Evolutionary conservation across 2,888 invertebrate species (phyloP).

Genomic region (Drosophila anceps): DNA sequence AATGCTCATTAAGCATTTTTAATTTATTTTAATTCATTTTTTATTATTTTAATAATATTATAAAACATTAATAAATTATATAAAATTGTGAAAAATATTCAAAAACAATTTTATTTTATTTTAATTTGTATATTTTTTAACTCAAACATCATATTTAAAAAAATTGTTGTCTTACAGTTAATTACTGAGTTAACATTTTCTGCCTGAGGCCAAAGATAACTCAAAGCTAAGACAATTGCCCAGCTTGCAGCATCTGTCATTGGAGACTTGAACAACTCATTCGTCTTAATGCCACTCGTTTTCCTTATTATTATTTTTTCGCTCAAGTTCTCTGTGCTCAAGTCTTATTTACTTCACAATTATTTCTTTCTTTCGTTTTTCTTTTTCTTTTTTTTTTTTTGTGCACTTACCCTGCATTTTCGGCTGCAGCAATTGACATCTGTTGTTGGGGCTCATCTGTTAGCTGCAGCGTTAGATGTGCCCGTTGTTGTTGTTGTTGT

Average conservation of each 20-base stretch:
- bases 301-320: neutral
- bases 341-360: constrained; percentile 1
- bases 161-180: too few species aligned
- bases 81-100: too few species aligned
- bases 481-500: constrained; percentile 81
- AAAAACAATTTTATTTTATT: too few species aligned
- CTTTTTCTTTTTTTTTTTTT: neutral
- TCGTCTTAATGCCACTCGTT: constrained; percentile 2
- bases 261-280: neutral
- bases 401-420: constrained; percentile 86
- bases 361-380: too few species aligned
- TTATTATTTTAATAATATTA: too few species aligned
- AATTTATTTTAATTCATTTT: too few species aligned
- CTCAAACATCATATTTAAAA: too few species aligned
- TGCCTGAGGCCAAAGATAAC: too few species aligned
- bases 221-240: neutral
- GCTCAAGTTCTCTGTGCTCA: constrained; percentile 9
- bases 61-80: too few species aligned
- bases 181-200: neutral
- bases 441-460: constrained; percentile 85
- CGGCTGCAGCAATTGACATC: constrained; percentile 86
- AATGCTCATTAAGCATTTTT: too few species aligned
- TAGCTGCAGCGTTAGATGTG: constrained; percentile 85
- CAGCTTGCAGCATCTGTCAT: neutral
- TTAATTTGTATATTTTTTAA: too few species aligned